A percentile compares a stretch with the other conserved stretches of the same genome.
Conservation (phyloP, 2,113 vertebrate species). For the Percopsis transmontana region DNA sequence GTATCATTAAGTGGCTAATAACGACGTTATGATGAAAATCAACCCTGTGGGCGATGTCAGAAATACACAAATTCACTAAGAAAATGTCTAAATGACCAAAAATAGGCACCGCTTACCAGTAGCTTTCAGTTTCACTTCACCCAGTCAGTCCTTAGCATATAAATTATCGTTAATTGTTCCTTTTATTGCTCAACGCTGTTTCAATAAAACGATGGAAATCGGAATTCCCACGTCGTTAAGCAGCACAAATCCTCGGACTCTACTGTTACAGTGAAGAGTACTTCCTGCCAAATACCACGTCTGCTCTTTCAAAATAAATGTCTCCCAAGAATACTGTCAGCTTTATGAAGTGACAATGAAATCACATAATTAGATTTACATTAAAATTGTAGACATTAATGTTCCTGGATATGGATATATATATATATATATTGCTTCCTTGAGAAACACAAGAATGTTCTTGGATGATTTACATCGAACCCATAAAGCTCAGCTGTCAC, state of each 20-base stretch:
- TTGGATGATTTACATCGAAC: no score
- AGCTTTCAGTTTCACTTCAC: background rate
- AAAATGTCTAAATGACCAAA: background rate
- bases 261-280: background rate
- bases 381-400: no score
- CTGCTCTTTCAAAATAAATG: background rate
- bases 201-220: background rate
- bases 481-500: no score
- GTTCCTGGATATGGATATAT: no score
- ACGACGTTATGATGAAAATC: background rate
- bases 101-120: background rate
- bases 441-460: no score
- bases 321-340: background rate
- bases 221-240: background rate
- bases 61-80: background rate
- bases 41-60: background rate
- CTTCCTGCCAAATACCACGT: background rate
- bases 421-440: no score
- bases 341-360: no score
- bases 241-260: background rate
- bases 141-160: background rate
- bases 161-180: background rate
- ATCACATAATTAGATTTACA: no score
- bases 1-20: background rate
- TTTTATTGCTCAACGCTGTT: background rate